These are phyloP conservation scores for Drosophila nasuta DNA, from an alignment of 1,140 invertebrate species.

Conservation along the genomic window DNA sequence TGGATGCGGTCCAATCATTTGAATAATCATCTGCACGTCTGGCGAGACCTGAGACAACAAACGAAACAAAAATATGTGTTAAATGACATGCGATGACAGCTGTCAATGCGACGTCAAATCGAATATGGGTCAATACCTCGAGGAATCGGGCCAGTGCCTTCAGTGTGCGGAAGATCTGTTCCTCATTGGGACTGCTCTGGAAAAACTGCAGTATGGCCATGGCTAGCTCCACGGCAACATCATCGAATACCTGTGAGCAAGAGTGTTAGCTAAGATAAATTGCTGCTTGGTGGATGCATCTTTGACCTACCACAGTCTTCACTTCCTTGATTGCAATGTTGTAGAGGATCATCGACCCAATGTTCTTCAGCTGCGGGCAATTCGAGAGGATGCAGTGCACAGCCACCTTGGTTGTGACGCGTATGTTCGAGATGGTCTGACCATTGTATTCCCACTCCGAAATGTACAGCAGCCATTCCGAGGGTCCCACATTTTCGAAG, in stretches of 20 bases:
- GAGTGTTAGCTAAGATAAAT: not conserved
- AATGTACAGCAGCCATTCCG: conserved; percentile 97
- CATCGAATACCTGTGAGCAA: conserved; percentile 93
- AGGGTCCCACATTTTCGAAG: conserved; percentile 94
- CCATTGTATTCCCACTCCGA: conserved; percentile 93
- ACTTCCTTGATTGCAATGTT: conserved; percentile 98
- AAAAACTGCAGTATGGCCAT: conserved; percentile 97
- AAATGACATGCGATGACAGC: conserved; percentile 59
- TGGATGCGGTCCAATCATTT: conserved; percentile 96
- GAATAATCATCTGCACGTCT: conserved; percentile 94
- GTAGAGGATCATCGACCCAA: conserved; percentile 94
- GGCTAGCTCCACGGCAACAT: conserved; percentile 95
- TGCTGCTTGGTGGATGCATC: too few species aligned
- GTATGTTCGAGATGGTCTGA: conserved; percentile 93
- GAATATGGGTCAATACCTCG: conserved; percentile 86
- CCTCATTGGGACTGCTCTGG: conserved; percentile 91
- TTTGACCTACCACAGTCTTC: conserved; percentile 93
- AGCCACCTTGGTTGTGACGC: conserved; percentile 95
- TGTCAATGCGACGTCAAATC: conserved; percentile 38
- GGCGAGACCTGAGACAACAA: conserved; percentile 85
- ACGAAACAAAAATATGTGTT: conserved; percentile 21
- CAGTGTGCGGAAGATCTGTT: conserved; percentile 91
- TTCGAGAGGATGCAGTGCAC: conserved; percentile 94
- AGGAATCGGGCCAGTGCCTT: conserved; percentile 93
- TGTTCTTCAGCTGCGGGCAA: conserved; percentile 89